Base-by-base conservation (phyloP, 2,113 vertebrate species). In the Zapornia atra region DNA sequence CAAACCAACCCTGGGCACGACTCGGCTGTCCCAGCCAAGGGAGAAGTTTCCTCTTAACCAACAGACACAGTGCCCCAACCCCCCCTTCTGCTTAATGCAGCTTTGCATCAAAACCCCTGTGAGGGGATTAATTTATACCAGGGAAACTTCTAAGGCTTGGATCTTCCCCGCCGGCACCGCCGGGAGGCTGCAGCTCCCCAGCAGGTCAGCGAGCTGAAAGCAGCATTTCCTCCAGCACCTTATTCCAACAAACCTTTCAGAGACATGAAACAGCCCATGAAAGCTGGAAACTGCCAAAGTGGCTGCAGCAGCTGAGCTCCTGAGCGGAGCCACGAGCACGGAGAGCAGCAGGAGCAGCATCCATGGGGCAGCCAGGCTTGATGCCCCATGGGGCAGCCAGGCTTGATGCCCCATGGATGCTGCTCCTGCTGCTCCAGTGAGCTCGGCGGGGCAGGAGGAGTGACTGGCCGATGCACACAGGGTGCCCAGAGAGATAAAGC, bases 111-210 rank as follows among this genome's bases (percentile, higher is more conserved):
- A 73, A 96, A 82, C 72, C 65, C 92, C 81, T 83, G 5, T 1
- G 7, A 81, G 77, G 80, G 91, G 73, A 84, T 36, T 78, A 68
- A 4, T 94, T 95, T 92, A 17, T 28, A 57, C 17, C 89, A 26
- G 86, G 50, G 50, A 77, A 81, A 88, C 95, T 95, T 97, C 95
- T 91, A 81, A 95, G 77, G 91, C 87, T 96, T 21, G 50, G 48
- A 77, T 92, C 83, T 77, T 94, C 93, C 94, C 95, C 44, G 83
- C 69, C 10, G 72, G 95, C 93, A 5, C 80, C 0, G 64, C 93
- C 95, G 96, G 83, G 92, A 94, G 94, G 94, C 95, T 95, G n/a
- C 89, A 92, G 54, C 21, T 71, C 80, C 86, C 44, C 95, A 94
- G 93, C 93, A 89, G 93, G 93, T 94, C 92, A 88, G 19, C 6